phyloP scores from a whole-genome alignment of 2,113 vertebrate genomes.

The Hydrochoerus hydrochaeris region DNA sequence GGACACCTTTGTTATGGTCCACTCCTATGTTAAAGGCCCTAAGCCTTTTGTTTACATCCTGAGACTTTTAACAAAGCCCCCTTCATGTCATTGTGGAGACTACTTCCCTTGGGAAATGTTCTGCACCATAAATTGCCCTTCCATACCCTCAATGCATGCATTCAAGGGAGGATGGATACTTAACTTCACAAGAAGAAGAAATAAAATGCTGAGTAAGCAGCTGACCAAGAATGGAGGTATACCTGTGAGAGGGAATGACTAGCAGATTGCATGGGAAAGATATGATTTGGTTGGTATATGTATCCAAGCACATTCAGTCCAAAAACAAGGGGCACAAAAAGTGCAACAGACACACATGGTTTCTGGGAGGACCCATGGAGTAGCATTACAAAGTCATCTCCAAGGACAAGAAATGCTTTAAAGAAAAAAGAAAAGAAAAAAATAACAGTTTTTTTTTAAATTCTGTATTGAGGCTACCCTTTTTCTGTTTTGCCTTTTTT shows the following conservation, averaged over 20 bases:
- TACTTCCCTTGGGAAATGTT: neutral
- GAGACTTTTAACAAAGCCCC: too few relatives aligned
- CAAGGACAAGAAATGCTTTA: neutral
- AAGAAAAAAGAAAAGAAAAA: neutral
- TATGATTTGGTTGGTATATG: neutral
- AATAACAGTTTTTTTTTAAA: too few relatives aligned
- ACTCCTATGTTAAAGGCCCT: conserved; percentile 46
- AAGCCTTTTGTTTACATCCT: conserved; percentile 63
- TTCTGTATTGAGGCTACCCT: too few relatives aligned
- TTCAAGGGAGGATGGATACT: neutral
- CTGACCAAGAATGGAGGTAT: neutral
- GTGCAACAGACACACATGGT: neutral
- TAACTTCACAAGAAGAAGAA: neutral
- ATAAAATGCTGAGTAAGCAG: neutral
- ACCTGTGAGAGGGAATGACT: neutral
- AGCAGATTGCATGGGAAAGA: too few relatives aligned
- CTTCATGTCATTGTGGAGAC: too few relatives aligned
- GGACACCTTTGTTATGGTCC: conserved; percentile 14
- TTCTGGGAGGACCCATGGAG: neutral
- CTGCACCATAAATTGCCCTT: neutral
- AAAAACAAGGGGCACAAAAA: neutral
- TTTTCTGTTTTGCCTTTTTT: too few relatives aligned
- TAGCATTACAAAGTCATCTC: neutral
- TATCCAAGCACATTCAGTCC: neutral
- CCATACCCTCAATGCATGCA: neutral